Conservation (phyloP, 2,113 vertebrate genomes). For the Nothoprocta perdicaria region DNA sequence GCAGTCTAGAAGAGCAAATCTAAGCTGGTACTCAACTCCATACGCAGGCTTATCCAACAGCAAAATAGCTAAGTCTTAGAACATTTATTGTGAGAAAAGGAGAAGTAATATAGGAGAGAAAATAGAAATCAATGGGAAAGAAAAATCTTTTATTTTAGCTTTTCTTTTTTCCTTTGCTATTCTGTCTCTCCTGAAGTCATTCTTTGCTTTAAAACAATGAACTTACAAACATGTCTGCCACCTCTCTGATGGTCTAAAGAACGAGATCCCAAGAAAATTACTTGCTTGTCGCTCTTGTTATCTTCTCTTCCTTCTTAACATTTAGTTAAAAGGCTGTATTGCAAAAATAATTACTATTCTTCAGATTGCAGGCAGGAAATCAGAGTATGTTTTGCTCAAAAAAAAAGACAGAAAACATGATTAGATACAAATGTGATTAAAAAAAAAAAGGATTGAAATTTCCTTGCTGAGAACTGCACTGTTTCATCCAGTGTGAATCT, state of each 20-base stretch:
- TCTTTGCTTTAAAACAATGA: constrained; percentile 14
- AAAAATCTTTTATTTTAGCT: not conserved
- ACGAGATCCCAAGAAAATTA: not conserved
- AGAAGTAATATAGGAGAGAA: not conserved
- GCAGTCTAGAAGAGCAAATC: not conserved
- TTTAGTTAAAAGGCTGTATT: not conserved
- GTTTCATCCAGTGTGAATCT: not conserved
- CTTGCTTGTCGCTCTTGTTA: not conserved
- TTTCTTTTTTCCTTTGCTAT: not conserved
- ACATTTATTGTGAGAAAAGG: not conserved
- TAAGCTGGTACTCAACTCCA: not conserved
- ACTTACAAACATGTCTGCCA: not conserved
- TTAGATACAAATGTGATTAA: constrained; percentile 9
- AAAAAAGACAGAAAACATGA: not conserved
- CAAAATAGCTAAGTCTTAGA: not conserved
- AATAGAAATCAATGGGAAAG: not conserved
- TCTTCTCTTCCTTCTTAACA: not conserved
- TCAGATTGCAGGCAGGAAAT: constrained; percentile 10
- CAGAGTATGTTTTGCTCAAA: not conserved
- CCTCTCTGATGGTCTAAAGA: constrained; percentile 15
- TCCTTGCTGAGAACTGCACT: not conserved
- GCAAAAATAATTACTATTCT: constrained; percentile 15
- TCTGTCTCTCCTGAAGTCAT: not conserved
- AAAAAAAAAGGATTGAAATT: not conserved
- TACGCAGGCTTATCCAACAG: not conserved